These are phyloP conservation scores for Gouania willdenowi DNA, from an alignment of 2,797 vertebrate species.

Conservation along the genomic window DNA sequence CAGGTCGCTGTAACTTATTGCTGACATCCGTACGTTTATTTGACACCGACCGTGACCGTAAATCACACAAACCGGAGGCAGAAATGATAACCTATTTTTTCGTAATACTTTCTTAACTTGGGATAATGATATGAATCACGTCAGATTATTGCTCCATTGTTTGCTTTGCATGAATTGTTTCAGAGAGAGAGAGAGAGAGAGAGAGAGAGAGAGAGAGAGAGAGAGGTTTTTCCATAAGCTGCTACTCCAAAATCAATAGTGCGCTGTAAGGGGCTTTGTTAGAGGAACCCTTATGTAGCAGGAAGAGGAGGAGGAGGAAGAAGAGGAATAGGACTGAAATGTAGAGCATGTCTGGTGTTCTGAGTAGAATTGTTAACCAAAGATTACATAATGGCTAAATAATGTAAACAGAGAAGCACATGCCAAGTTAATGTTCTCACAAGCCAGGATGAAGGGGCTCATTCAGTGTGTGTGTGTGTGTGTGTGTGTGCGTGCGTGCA, in stretches of 20 bases:
- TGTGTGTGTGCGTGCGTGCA: background rate
- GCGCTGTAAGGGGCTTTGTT: conserved; percentile 54
- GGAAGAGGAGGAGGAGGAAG: conserved; percentile 4
- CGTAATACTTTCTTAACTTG: conserved; percentile 51
- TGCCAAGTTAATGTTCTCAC: conserved; percentile 65
- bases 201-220: background rate
- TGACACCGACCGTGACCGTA: conserved; percentile 61
- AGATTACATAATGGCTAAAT: conserved; percentile 65
- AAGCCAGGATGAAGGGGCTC: conserved; percentile 36
- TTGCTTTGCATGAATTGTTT: conserved; percentile 42
- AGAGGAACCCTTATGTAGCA: conserved; percentile 44
- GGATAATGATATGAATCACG: conserved; percentile 50
- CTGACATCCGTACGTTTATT: conserved; percentile 57
- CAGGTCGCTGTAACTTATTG: conserved; percentile 54
- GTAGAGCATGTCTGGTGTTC: conserved; percentile 57
- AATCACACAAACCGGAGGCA: conserved; percentile 38
- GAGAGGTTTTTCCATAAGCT: conserved; percentile 43
- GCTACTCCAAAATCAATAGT: conserved; percentile 60
- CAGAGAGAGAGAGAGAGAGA: background rate
- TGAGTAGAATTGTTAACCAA: conserved; percentile 65
- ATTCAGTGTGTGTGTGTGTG: conserved; percentile 2
- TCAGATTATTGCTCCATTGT: conserved; percentile 39
- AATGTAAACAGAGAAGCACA: conserved; percentile 64
- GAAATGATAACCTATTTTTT: conserved; percentile 64
- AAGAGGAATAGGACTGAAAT: conserved; percentile 24